These are phyloP conservation scores for Pomatostomus ruficeps DNA, from an alignment of 2,113 vertebrate genomes.

Conservation along the genomic window DNA sequence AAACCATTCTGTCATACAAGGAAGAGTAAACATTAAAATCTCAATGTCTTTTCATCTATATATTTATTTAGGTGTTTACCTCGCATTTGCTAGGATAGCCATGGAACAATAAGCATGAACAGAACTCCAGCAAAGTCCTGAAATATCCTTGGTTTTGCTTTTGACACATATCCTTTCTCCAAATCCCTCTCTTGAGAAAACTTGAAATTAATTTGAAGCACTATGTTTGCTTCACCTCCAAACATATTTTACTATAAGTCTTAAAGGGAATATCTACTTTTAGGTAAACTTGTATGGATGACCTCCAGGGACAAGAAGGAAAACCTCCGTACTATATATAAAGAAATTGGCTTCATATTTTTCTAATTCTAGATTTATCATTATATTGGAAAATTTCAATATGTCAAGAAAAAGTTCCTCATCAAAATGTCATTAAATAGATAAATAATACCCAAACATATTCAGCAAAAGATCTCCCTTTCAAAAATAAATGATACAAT, in stretches of 20 bases:
- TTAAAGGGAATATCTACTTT: neutral
- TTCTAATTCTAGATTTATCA: neutral
- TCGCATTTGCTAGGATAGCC: neutral
- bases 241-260: neutral
- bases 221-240: neutral
- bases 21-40: neutral
- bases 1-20: neutral
- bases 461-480: neutral
- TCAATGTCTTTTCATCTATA: neutral
- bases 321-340: neutral
- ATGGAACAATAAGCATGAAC: rapidly evolving
- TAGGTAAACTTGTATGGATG: neutral
- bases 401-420: neutral
- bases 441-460: neutral
- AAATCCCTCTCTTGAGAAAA: neutral
- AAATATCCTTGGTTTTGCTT: neutral
- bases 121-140: neutral
- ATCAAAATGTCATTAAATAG: neutral
- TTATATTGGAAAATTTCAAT: neutral
- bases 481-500: neutral
- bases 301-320: neutral
- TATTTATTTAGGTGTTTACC: neutral
- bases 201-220: neutral
- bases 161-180: neutral
- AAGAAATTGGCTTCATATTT: neutral